Evolutionary conservation across 2,888 invertebrate genomes (phyloP).

Genomic region (Spisula subtruncata): DNA sequence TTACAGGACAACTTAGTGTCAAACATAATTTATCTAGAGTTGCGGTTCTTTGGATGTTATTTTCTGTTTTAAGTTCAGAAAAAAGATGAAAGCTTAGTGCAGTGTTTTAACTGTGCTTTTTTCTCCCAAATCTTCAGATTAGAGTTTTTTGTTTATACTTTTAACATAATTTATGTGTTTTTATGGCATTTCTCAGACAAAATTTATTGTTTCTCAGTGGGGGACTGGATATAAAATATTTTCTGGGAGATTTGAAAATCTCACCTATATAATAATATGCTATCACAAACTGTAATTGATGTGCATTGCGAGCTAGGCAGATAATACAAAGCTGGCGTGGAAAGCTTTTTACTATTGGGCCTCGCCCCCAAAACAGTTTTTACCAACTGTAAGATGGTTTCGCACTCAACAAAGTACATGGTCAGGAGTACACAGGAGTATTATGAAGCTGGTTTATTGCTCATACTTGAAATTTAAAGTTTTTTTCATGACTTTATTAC

Average conservation of each 20-base stretch:
- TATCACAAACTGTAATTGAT: background rate
- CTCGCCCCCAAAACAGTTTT: background rate
- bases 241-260: background rate
- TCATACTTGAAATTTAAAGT: background rate
- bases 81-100: background rate
- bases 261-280: slow-evolving; percentile 1
- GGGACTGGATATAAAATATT: background rate
- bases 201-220: background rate
- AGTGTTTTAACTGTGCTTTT: background rate
- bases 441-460: background rate
- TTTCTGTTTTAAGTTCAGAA: background rate
- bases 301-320: background rate
- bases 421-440: background rate
- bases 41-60: background rate
- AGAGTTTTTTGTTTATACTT: slow-evolving; percentile 20
- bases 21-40: background rate
- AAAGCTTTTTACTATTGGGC: background rate
- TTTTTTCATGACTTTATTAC: background rate
- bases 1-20: background rate
- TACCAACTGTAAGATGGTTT: slow-evolving; percentile 2
- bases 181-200: slow-evolving; percentile 18
- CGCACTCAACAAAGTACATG: background rate
- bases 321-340: background rate
- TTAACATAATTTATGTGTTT: slow-evolving; percentile 10
- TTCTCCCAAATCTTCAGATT: slow-evolving; percentile 7